phyloP scores from a whole-genome alignment of 2,888 invertebrate species.

The Nomada ferruginata region DNA sequence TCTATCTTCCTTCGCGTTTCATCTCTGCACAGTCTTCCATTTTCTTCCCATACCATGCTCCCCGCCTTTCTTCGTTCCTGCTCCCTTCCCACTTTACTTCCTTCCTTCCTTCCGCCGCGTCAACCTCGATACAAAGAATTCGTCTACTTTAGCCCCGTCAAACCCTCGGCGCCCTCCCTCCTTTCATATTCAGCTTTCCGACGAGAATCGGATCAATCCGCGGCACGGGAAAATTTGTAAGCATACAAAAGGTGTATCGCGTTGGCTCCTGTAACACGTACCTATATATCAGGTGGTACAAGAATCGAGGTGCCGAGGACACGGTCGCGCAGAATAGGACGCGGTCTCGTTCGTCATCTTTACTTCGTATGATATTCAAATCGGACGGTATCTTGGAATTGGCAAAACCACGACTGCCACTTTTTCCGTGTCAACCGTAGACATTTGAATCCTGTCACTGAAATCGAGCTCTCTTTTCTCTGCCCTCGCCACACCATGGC shows the following conservation, averaged over 20 bases:
- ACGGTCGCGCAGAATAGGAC: too few relatives aligned
- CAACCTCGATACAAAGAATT: too few relatives aligned
- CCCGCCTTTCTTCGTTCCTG: constrained; percentile 6
- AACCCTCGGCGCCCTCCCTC: constrained; percentile 39
- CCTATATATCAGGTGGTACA: not conserved
- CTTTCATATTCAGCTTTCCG: constrained; percentile 27
- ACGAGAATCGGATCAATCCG: constrained; percentile 54
- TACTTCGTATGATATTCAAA: not conserved
- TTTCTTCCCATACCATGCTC: not conserved
- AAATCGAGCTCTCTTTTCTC: not conserved
- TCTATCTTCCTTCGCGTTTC: constrained; percentile 45
- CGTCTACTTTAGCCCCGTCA: constrained; percentile 64
- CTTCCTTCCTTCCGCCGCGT: constrained; percentile 22
- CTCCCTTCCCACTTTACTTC: constrained; percentile 18
- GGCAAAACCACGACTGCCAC: not conserved
- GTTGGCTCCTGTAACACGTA: not conserved
- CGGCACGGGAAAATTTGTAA: constrained; percentile 43
- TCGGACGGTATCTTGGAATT: not conserved
- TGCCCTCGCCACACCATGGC: not conserved
- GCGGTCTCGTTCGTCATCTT: too few relatives aligned
- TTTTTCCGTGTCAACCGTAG: not conserved
- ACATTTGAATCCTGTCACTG: not conserved
- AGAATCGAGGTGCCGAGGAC: not conserved
- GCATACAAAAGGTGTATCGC: constrained; percentile 17
- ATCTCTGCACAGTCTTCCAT: not conserved